These are phyloP conservation scores for Tribolium madens DNA, from an alignment of 1,140 invertebrate genomes.

Conservation along the genomic window DNA sequence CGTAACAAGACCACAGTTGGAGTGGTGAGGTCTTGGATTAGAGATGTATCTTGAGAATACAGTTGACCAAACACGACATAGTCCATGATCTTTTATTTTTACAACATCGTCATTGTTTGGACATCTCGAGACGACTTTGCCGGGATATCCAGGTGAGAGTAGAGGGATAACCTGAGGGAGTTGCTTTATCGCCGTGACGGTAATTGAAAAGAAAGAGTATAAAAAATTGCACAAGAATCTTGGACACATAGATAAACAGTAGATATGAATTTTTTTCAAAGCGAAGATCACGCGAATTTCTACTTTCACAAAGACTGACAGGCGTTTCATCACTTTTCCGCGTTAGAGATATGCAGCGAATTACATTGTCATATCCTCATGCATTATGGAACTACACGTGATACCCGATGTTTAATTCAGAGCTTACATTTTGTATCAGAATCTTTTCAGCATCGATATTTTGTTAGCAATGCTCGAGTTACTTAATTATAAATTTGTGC, in stretches of 20 bases:
- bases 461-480: neutral
- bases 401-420: conserved; percentile 39
- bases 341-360: neutral
- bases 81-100: neutral
- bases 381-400: conserved; percentile 27
- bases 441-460: neutral
- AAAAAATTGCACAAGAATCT: neutral
- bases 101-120: conserved; percentile 1
- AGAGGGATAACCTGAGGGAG: conserved; percentile 6
- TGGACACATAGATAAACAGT: conserved; percentile 1
- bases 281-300: neutral
- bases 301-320: neutral
- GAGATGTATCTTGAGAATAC: conserved; percentile 30
- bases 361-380: conserved; percentile 33
- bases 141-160: conserved; percentile 16
- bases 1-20: conserved; percentile 23
- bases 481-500: conserved; percentile 15
- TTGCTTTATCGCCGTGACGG: conserved; percentile 19
- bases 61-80: conserved; percentile 12
- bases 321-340: conserved; percentile 1
- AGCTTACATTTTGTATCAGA: conserved; percentile 3
- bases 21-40: conserved; percentile 22
- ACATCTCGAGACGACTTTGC: conserved; percentile 17
- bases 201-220: conserved; percentile 28
- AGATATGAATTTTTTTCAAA: neutral